Evolutionary conservation across 2,888 invertebrate species (phyloP).

Genomic region (Drosophila mimetica): DNA sequence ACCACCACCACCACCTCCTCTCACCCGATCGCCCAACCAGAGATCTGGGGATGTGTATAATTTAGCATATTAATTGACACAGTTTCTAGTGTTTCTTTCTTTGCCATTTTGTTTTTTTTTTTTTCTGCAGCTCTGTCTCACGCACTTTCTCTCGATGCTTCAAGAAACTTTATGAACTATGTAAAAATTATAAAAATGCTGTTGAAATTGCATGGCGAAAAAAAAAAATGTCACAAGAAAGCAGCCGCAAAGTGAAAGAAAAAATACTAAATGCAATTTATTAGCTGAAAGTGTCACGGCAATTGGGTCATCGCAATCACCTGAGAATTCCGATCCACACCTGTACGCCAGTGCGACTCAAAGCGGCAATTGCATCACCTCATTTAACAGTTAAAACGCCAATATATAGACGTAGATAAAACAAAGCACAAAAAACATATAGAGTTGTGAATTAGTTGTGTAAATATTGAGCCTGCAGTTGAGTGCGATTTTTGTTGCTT

Average conservation of each 20-base stretch:
- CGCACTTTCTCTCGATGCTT: conserved; percentile 71
- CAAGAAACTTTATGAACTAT: conserved; percentile 77
- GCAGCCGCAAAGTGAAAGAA: conserved; percentile 66
- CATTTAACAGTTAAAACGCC: conserved; percentile 56
- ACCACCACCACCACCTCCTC: background rate
- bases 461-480: conserved; percentile 68
- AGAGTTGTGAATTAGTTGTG: conserved; percentile 62
- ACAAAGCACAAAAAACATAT: conserved; percentile 19
- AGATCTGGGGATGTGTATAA: conserved; percentile 65
- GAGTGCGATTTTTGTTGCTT: conserved; percentile 47
- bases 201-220: conserved; percentile 39
- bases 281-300: conserved; percentile 76
- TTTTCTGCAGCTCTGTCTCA: conserved; percentile 35
- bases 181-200: conserved; percentile 65
- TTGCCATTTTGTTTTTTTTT: background rate
- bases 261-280: conserved; percentile 70
- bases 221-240: conserved; percentile 70
- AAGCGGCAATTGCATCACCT: conserved; percentile 57
- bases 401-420: conserved; percentile 23
- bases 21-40: conserved; percentile 24
- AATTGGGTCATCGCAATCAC: conserved; percentile 67
- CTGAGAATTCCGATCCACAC: conserved; percentile 38
- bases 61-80: conserved; percentile 80
- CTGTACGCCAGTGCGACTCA: conserved; percentile 6
- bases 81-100: conserved; percentile 63